These are phyloP conservation scores for Progne subis DNA, from an alignment of 2,113 vertebrate species.

Conservation along the genomic window DNA sequence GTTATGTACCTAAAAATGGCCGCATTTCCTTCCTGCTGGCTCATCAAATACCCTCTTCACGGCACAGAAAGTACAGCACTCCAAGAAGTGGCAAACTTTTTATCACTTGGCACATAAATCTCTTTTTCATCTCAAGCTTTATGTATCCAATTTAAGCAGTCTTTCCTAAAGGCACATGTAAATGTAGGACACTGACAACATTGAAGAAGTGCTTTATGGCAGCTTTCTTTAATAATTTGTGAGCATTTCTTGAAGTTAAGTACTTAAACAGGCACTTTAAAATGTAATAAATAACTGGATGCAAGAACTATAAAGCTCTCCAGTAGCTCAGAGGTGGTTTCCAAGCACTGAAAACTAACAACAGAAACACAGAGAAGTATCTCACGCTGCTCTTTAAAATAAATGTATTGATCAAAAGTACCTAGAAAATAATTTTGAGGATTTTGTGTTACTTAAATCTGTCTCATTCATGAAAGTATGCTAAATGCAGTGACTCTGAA, in stretches of 20 bases:
- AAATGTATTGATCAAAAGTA: background rate
- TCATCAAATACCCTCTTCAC: background rate
- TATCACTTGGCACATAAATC: background rate
- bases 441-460: background rate
- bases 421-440: background rate
- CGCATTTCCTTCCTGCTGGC: background rate
- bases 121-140: background rate
- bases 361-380: background rate
- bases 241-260: constrained; percentile 1
- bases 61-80: background rate
- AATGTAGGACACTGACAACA: background rate
- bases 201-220: background rate
- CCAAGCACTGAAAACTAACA: background rate
- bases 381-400: background rate
- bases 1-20: background rate
- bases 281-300: background rate
- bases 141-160: background rate
- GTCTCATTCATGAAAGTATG: background rate
- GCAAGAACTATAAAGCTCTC: background rate
- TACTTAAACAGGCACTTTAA: background rate
- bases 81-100: background rate
- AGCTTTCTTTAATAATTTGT: background rate
- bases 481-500: background rate
- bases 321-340: background rate
- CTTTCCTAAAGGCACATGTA: background rate